Conservation (phyloP, 2,888 invertebrate genomes). For the Formica aserva region DNA sequence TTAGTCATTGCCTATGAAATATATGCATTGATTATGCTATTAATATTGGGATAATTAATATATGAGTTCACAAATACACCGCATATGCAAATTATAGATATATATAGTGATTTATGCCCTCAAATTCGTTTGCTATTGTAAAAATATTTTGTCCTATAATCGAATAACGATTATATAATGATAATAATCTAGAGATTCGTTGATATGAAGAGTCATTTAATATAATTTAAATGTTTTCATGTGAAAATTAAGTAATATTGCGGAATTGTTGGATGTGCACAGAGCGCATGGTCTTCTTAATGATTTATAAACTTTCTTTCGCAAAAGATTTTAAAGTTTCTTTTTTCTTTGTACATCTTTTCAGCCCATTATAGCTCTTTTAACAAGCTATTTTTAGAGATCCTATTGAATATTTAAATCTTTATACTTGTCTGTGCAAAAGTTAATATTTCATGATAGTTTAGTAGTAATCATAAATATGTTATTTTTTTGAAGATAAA, state of each 20-base stretch:
- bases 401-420: constrained; percentile 52
- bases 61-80: constrained; percentile 37
- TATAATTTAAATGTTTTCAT: background rate
- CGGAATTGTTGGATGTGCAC: constrained; percentile 2
- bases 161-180: constrained; percentile 6
- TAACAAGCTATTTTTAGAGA: constrained; percentile 46
- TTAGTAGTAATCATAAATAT: constrained; percentile 58
- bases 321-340: constrained; percentile 24
- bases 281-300: background rate
- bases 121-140: background rate
- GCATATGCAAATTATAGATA: constrained; percentile 5
- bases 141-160: background rate
- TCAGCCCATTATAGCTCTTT: constrained; percentile 16
- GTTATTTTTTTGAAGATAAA: constrained; percentile 63
- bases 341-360: background rate
- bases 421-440: constrained; percentile 54
- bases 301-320: constrained; percentile 21
- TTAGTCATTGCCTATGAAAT: constrained; percentile 38
- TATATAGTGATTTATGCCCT: background rate
- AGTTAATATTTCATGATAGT: constrained; percentile 63
- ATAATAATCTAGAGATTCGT: constrained; percentile 10
- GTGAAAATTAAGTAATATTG: constrained; percentile 1
- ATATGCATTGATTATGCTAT: constrained; percentile 39
- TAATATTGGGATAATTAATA: constrained; percentile 52
- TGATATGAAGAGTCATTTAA: constrained; percentile 1